phyloP scores from a whole-genome alignment of 2,888 invertebrate genomes.

The Anagyrus pseudococci region DNA sequence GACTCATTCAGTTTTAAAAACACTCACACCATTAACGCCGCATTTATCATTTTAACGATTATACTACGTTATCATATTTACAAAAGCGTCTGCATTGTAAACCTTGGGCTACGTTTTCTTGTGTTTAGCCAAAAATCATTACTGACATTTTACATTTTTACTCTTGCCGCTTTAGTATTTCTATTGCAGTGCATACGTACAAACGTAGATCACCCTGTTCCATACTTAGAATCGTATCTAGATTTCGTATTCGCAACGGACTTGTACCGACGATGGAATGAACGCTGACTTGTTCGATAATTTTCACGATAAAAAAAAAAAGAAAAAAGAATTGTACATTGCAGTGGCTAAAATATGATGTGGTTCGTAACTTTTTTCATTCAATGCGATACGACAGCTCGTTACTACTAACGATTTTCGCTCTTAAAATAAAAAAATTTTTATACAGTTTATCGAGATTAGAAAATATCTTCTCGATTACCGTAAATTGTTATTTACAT shows the following conservation, averaged over 20 bases:
- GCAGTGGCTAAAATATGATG: constrained; percentile 34
- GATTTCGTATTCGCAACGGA: constrained; percentile 29
- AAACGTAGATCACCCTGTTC: constrained; percentile 35
- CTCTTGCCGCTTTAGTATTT: constrained; percentile 24
- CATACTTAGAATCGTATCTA: constrained; percentile 31
- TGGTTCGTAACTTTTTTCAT: constrained; percentile 29
- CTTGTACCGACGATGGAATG: constrained; percentile 38
- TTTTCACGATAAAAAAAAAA: no score
- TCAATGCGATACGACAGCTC: constrained; percentile 30
- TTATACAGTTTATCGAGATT: constrained; percentile 30
- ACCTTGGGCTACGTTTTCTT: constrained; percentile 35
- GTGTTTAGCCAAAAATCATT: constrained; percentile 20
- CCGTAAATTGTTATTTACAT: constrained; percentile 38
- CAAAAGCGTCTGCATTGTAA: constrained; percentile 53
- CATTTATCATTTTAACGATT: constrained; percentile 54
- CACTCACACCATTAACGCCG: constrained; percentile 56
- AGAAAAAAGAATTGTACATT: constrained; percentile 36
- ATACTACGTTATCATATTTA: constrained; percentile 54
- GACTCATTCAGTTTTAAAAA: constrained; percentile 60
- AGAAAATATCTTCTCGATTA: constrained; percentile 30
- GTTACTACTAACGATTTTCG: constrained; percentile 31
- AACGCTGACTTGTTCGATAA: constrained; percentile 40
- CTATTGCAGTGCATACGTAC: constrained; percentile 24
- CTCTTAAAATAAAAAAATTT: constrained; percentile 38
- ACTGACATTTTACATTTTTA: constrained; percentile 11